Evolutionary conservation across 2,797 vertebrate species (phyloP).

Genomic region (Oryzias sinensis): DNA sequence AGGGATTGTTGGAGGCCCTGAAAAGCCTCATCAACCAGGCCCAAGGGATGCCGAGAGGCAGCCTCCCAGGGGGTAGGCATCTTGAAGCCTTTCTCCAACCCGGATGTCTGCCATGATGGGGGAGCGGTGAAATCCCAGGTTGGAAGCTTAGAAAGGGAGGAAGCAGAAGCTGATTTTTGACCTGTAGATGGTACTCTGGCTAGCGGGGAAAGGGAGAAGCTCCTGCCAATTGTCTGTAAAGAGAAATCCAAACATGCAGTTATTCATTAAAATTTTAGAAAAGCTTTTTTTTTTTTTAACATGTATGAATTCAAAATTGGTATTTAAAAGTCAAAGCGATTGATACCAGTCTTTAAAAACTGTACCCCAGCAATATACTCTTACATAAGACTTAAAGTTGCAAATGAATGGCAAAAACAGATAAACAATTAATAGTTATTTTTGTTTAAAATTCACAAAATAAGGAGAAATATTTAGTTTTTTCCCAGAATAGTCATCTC

Average conservation of each 20-base stretch:
- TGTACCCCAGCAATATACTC: too few relatives aligned
- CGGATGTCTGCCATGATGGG: slow-evolving; percentile 56
- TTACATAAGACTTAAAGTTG: too few relatives aligned
- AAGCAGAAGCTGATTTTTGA: slow-evolving; percentile 66
- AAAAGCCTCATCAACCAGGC: slow-evolving; percentile 88
- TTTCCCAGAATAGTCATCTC: slow-evolving; percentile 39
- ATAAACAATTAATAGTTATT: too few relatives aligned
- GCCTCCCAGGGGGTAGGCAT: slow-evolving; percentile 91
- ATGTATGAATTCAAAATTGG: neutral
- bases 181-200: slow-evolving; percentile 70
- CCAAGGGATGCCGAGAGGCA: slow-evolving; percentile 86
- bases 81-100: slow-evolving; percentile 74
- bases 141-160: slow-evolving; percentile 70
- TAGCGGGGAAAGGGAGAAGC: slow-evolving; percentile 83
- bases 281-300: slow-evolving; percentile 36
- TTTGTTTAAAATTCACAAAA: slow-evolving; percentile 24
- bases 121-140: slow-evolving; percentile 60
- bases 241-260: slow-evolving; percentile 56
- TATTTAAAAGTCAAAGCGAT: too few relatives aligned
- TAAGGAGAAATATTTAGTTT: neutral
- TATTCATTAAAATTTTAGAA: slow-evolving; percentile 48
- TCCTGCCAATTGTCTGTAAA: slow-evolving; percentile 73
- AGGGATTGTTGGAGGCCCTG: slow-evolving; percentile 86
- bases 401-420: too few relatives aligned
- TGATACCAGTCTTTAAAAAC: too few relatives aligned